phyloP scores from a whole-genome alignment of 2,888 invertebrate species.

The Rhorus exstirpatorius region DNA sequence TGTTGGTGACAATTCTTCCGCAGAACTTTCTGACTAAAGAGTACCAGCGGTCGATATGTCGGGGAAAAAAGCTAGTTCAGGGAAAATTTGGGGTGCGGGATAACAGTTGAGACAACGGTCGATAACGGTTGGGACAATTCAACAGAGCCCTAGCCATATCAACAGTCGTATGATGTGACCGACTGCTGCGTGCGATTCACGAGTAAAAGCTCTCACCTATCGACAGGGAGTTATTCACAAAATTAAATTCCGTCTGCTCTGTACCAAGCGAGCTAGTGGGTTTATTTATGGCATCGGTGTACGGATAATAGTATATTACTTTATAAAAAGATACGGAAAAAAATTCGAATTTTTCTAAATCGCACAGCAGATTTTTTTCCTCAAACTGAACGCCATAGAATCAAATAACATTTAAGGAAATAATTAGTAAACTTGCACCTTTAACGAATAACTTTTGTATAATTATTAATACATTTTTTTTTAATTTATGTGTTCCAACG shows the following conservation, averaged over 20 bases:
- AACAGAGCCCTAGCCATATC: background rate
- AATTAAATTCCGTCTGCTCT: background rate
- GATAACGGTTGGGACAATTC: slow-evolving; percentile 34
- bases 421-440: too few species aligned
- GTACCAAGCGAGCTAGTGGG: background rate
- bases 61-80: background rate
- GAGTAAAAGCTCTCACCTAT: background rate
- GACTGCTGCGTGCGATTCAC: background rate
- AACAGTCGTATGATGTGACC: slow-evolving; percentile 28
- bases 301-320: too few species aligned
- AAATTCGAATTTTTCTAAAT: too few species aligned
- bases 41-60: slow-evolving; percentile 55
- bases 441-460: too few species aligned
- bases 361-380: too few species aligned
- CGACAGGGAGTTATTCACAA: background rate
- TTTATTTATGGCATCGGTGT: background rate
- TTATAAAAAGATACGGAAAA: too few species aligned
- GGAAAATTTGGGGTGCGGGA: background rate
- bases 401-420: too few species aligned
- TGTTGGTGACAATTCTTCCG: background rate
- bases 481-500: too few species aligned
- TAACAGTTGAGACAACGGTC: too few species aligned
- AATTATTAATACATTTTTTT: too few species aligned
- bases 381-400: too few species aligned
- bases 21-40: background rate